Evolutionary conservation across 2,888 invertebrate species (phyloP).

Genomic region (Yponomeuta cagnagella): DNA sequence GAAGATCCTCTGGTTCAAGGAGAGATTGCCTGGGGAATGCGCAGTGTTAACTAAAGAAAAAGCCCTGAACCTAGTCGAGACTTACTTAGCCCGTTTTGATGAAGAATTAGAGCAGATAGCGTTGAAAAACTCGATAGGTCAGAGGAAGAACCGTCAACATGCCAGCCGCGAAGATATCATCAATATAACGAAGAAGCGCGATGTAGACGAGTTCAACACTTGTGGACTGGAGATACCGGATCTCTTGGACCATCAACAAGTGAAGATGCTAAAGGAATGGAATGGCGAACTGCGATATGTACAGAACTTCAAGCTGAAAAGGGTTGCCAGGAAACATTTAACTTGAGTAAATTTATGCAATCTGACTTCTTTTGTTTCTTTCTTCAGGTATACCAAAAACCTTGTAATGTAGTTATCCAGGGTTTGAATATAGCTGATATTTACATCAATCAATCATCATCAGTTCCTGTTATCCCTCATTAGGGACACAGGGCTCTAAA

Average conservation of each 20-base stretch:
- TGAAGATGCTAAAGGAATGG: slow-evolving; percentile 78
- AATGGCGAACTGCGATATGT: slow-evolving; percentile 80
- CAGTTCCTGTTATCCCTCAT: too few species aligned
- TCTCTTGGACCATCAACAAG: slow-evolving; percentile 76
- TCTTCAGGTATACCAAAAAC: background rate
- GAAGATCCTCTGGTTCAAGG: slow-evolving; percentile 86
- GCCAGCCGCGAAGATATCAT: slow-evolving; percentile 87
- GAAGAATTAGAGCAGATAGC: slow-evolving; percentile 87
- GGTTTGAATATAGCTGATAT: too few species aligned
- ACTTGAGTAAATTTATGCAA: slow-evolving; percentile 24
- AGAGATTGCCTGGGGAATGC: slow-evolving; percentile 75
- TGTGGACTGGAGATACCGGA: slow-evolving; percentile 89
- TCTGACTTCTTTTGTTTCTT: background rate
- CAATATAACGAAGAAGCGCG: slow-evolving; percentile 83
- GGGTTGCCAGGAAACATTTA: slow-evolving; percentile 69
- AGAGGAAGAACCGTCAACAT: slow-evolving; percentile 85
- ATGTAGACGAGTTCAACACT: slow-evolving; percentile 82
- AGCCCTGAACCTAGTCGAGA: slow-evolving; percentile 74
- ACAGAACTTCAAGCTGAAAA: slow-evolving; percentile 79
- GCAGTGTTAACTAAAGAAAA: slow-evolving; percentile 76
- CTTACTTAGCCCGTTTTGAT: slow-evolving; percentile 77
- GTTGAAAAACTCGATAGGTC: slow-evolving; percentile 85
- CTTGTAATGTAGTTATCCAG: background rate
- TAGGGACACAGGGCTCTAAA: too few species aligned
- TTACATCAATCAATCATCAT: too few species aligned